Conservation (phyloP, 2,113 vertebrate genomes). For the Speoplatyrhinus poulsoni region DNA sequence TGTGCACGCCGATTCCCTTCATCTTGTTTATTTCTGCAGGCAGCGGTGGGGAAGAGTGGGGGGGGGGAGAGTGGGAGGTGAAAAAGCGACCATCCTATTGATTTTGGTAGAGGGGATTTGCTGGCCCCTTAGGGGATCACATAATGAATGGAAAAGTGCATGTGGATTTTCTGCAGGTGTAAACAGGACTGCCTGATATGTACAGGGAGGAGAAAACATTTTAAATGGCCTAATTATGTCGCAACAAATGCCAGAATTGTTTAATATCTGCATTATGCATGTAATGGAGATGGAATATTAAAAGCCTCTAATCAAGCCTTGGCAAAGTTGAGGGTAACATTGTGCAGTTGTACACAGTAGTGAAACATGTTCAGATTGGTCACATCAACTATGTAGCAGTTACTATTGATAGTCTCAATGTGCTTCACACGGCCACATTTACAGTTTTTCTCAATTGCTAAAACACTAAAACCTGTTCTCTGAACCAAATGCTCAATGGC, state of each 20-base stretch:
- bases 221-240: slow-evolving; percentile 27
- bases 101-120: slow-evolving; percentile 54
- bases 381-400: too few species aligned
- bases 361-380: neutral
- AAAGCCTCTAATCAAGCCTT: slow-evolving; percentile 16
- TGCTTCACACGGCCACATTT: too few species aligned
- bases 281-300: slow-evolving; percentile 45
- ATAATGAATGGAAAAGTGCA: slow-evolving; percentile 68
- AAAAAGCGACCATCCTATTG: slow-evolving; percentile 59
- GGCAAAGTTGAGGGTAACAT: slow-evolving; percentile 5
- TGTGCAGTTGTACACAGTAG: slow-evolving; percentile 12
- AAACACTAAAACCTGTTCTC: too few species aligned
- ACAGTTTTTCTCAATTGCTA: too few species aligned
- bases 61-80: slow-evolving; percentile 41
- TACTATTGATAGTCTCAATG: too few species aligned
- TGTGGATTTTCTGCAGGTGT: slow-evolving; percentile 47
- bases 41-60: slow-evolving; percentile 7
- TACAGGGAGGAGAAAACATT: slow-evolving; percentile 23
- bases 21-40: slow-evolving; percentile 70
- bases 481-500: too few species aligned
- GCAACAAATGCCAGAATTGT: slow-evolving; percentile 1
- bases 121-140: slow-evolving; percentile 43
- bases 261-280: slow-evolving; percentile 20
- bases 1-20: slow-evolving; percentile 41
- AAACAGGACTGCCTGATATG: slow-evolving; percentile 15